Evolutionary conservation across 2,797 vertebrate species (phyloP), one percentile per base, ranked within the genome.

Genomic region (Gouania willdenowi): DNA sequence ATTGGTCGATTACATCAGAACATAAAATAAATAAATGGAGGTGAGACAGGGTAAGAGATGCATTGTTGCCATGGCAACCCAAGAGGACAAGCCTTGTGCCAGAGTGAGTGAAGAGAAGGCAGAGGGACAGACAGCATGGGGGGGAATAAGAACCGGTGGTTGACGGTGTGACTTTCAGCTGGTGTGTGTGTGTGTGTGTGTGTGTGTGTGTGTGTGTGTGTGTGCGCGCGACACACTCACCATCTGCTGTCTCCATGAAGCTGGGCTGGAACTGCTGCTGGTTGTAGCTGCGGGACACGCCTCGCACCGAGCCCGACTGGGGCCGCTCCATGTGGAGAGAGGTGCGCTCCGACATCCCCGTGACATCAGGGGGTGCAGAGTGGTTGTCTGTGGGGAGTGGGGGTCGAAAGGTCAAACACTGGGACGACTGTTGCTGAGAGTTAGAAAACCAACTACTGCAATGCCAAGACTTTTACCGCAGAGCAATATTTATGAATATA

Each of bases 241-340:
- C 95, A 75, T 94, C 94, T 45, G 93, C 94, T 0, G 95, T 97
- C 73, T 98, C 94, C 87, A 97, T 87, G 50, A 91, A 54, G 56
- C 78, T 88, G 78, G 87, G 84, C 56, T 81, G 72, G 45, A n/a
- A n/a, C n/a, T n/a, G n/a, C n/a, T n/a, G n/a, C n/a, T 85, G 80
- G 76, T 86, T 91, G 79, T 82, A 75, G 63, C 89, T 86, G 5
- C 87, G 89, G 59, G 93, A 89, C 38, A 90, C 49, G 23, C 91
- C 91, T 79, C 91, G 88, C 46, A 93, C 86, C 0, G 92, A 93
- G 5, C 88, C 86, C 25, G 91, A 85, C 77, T 91, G 93, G 0
- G 92, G 89, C 35, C 76, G 88, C 67, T 94, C 93, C 1, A 59
- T 66, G 29, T 87, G 86, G 52, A 79, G 48, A 2, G 80, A 71